phyloP scores from a whole-genome alignment of 2,797 vertebrate species.

The Labeo calbasu region DNA sequence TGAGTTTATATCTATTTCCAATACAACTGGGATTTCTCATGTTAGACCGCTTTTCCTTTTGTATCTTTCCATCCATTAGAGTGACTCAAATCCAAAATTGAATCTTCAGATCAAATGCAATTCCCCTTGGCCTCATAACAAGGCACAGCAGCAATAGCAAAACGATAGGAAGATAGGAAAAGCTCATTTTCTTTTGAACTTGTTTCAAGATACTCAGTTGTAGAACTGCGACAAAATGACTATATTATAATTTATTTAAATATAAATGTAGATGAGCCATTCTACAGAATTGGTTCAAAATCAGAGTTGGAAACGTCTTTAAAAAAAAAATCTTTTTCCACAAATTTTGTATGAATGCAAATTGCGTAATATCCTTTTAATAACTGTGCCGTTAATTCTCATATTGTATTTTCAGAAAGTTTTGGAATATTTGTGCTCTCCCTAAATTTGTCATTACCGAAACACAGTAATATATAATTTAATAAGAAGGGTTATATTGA shows the following conservation, averaged over 20 bases:
- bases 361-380: too few relatives aligned
- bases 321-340: too few relatives aligned
- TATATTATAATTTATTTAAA: not conserved
- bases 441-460: too few relatives aligned
- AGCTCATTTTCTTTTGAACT: not conserved
- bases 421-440: too few relatives aligned
- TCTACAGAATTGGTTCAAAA: too few relatives aligned
- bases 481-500: too few relatives aligned
- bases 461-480: too few relatives aligned
- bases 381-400: too few relatives aligned
- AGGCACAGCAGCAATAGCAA: not conserved
- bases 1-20: not conserved
- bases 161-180: not conserved
- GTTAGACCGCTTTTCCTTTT: not conserved
- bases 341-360: too few relatives aligned
- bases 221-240: not conserved
- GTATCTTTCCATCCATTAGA: not conserved
- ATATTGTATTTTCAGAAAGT: too few relatives aligned
- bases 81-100: not conserved
- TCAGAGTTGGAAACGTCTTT: too few relatives aligned
- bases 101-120: conserved; percentile 19
- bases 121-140: not conserved
- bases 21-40: not conserved
- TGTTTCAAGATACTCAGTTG: not conserved
- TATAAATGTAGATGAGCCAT: not conserved